A percentile compares a stretch with the other conserved stretches of the same genome.
Evolutionary conservation across 1,140 invertebrate species (phyloP).

Genomic region (Anastrepha ludens): DNA sequence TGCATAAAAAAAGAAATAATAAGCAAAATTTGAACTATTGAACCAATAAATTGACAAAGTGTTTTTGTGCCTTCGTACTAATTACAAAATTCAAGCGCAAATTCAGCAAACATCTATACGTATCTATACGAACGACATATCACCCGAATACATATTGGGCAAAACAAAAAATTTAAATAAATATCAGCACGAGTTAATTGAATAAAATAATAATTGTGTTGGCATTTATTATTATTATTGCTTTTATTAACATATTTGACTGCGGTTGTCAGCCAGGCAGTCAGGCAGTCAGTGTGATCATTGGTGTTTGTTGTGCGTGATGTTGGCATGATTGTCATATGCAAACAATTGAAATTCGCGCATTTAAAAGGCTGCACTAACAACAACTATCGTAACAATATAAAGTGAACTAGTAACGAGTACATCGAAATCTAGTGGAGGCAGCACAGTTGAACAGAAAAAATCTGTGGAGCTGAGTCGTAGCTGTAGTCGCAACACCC

Average conservation of each 20-base stretch:
- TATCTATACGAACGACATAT: too few relatives aligned
- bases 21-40: conserved; percentile 43
- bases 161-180: background rate
- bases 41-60: conserved; percentile 52
- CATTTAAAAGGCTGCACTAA: conserved; percentile 48
- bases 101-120: too few relatives aligned
- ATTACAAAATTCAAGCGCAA: conserved; percentile 8
- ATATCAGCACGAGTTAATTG: conserved; percentile 29
- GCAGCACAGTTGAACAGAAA: background rate
- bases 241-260: conserved; percentile 8
- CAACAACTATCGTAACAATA: conserved; percentile 6
- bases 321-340: conserved; percentile 38
- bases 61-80: background rate
- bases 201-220: conserved; percentile 35
- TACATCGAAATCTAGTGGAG: conserved; percentile 9
- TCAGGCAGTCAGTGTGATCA: background rate
- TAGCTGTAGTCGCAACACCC: conserved; percentile 16
- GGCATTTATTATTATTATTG: conserved; percentile 30
- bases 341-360: conserved; percentile 44
- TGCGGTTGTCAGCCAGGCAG: background rate
- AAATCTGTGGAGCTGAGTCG: background rate
- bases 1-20: conserved; percentile 22
- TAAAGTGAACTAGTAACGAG: conserved; percentile 34
- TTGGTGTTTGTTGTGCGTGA: conserved; percentile 37
- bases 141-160: too few relatives aligned